A percentile compares a stretch with the other conserved stretches of the same genome.
These are phyloP conservation scores for Sturmia bella DNA, from an alignment of 2,888 invertebrate species.

Conservation along the genomic window DNA sequence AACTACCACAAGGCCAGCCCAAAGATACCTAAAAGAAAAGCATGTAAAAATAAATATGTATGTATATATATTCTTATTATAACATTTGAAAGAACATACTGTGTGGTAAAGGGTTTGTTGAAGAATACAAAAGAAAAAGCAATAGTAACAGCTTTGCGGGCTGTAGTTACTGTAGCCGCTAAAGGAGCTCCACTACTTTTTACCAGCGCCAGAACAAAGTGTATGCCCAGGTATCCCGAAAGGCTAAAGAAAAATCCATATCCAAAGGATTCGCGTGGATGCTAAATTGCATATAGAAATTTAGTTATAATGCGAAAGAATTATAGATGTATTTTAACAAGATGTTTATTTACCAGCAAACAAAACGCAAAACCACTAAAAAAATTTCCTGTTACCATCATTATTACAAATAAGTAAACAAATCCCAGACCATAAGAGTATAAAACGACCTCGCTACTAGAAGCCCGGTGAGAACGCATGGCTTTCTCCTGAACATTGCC, in stretches of 20 bases:
- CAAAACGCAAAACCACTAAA: constrained; percentile 89
- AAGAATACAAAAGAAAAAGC: constrained; percentile 96
- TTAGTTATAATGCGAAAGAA: neutral
- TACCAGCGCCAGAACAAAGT: constrained; percentile 95
- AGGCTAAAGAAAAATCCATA: constrained; percentile 93
- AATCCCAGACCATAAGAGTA: constrained; percentile 96
- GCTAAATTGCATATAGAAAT: constrained; percentile 83
- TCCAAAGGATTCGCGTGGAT: constrained; percentile 89
- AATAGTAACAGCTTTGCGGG: constrained; percentile 95
- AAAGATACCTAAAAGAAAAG: constrained; percentile 89
- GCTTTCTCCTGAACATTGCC: constrained; percentile 98
- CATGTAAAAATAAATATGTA: neutral
- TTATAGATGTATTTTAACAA: neutral
- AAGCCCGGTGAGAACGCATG: constrained; percentile 91
- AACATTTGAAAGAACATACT: constrained; percentile 87
- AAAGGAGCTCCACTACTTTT: constrained; percentile 94
- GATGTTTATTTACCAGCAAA: constrained; percentile 84
- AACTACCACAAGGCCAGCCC: constrained; percentile 94
- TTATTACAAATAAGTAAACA: constrained; percentile 89
- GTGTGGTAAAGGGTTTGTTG: constrained; percentile 95
- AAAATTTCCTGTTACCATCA: constrained; percentile 88
- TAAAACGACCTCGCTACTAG: constrained; percentile 95
- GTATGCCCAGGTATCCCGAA: constrained; percentile 95
- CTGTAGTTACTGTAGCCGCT: constrained; percentile 96
- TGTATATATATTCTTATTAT: no score